A percentile compares a stretch with the other conserved stretches of the same genome.
These are phyloP conservation scores for Phalacrocorax carbo DNA, from an alignment of 2,113 vertebrate species.

Conservation along the genomic window DNA sequence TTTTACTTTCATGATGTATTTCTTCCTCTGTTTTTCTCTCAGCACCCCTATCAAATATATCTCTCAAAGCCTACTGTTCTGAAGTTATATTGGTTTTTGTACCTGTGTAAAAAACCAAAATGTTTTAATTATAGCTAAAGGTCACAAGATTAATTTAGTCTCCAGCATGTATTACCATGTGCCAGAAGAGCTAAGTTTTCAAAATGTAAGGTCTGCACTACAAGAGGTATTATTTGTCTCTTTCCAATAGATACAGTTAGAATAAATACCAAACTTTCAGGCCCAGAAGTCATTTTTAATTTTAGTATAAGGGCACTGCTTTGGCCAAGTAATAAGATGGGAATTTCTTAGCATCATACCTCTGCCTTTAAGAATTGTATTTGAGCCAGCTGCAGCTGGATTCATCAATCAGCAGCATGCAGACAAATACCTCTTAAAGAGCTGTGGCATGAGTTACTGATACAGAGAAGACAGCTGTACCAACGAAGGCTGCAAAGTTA, in stretches of 20 bases:
- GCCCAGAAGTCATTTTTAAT: neutral
- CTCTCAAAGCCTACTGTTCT: neutral
- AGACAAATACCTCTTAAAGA: neutral
- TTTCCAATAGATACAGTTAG: neutral
- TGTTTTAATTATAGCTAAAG: neutral
- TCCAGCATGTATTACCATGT: neutral
- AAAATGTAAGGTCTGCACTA: neutral
- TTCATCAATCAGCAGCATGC: neutral
- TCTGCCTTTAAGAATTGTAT: neutral
- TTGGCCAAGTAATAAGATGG: neutral
- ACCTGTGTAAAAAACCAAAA: neutral
- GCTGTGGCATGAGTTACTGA: neutral
- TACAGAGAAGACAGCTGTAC: neutral
- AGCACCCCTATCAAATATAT: neutral
- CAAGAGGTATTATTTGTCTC: neutral
- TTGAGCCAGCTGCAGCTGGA: neutral
- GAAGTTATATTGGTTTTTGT: neutral
- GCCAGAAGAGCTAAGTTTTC: neutral
- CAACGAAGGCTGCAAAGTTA: neutral
- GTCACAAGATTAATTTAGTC: neutral
- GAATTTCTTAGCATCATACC: neutral
- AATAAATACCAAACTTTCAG: neutral
- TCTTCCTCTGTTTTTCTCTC: neutral
- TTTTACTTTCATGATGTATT: neutral
- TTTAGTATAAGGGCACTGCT: neutral